phyloP scores from a whole-genome alignment of 2,797 vertebrate species.

The Pseudomugil gertrudae region DNA sequence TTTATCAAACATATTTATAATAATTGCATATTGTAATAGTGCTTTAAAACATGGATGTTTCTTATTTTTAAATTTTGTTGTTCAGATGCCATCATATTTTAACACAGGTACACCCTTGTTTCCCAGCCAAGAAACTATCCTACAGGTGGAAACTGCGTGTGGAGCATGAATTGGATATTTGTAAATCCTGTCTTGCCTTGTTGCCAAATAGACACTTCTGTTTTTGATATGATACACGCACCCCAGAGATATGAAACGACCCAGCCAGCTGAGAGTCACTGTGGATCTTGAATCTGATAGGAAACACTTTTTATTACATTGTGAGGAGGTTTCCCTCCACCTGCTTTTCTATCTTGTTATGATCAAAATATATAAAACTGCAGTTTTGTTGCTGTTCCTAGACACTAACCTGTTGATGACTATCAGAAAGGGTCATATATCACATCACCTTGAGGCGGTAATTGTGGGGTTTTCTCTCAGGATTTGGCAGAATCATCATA shows the following conservation, averaged over 20 bases:
- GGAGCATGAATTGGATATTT: conserved; percentile 29
- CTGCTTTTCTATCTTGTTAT: conserved; percentile 4
- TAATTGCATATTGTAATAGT: no score
- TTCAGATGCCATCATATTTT: neutral
- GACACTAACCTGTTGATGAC: neutral
- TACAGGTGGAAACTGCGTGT: conserved; percentile 22
- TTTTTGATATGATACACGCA: conserved; percentile 37
- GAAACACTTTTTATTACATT: conserved; percentile 30
- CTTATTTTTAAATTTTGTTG: neutral
- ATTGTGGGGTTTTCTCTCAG: conserved; percentile 5
- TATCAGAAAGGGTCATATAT: neutral
- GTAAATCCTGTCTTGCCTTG: conserved; percentile 23
- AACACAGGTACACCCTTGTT: conserved; percentile 24
- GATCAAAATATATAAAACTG: conserved; percentile 18
- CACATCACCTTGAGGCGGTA: conserved; percentile 2
- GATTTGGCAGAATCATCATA: conserved; percentile 6
- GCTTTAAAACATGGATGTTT: neutral
- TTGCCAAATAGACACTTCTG: conserved; percentile 1
- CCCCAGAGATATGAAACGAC: conserved; percentile 39
- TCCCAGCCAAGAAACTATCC: neutral
- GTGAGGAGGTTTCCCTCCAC: neutral
- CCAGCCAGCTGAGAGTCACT: conserved; percentile 12
- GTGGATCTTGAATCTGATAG: conserved; percentile 46
- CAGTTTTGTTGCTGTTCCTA: neutral
- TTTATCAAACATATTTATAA: no score